Percentiles rank a stretch among this genome's conserved stretches.
These are phyloP conservation scores for Tipula vernalis DNA, from an alignment of 2,888 invertebrate species.

Conservation along the genomic window DNA sequence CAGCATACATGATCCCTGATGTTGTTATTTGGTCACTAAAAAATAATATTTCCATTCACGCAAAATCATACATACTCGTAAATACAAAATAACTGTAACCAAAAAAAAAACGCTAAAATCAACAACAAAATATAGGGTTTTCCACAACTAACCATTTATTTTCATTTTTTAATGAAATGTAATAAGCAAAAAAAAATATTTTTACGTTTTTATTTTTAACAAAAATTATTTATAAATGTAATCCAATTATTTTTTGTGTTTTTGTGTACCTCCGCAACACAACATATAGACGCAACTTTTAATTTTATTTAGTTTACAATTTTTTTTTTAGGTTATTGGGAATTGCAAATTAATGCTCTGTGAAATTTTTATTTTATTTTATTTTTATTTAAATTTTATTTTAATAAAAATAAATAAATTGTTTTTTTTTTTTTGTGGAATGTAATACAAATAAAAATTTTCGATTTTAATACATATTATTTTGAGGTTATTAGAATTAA, in stretches of 20 bases:
- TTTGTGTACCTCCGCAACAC: background rate
- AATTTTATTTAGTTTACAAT: background rate
- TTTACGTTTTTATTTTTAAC: background rate
- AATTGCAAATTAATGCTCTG: background rate
- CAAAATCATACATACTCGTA: background rate
- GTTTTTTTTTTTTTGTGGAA: background rate
- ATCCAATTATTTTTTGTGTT: background rate
- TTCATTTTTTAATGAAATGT: background rate
- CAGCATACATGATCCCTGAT: no score
- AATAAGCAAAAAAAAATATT: background rate
- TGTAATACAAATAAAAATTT: no score
- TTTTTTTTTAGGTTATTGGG: background rate
- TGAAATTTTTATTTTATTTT: background rate
- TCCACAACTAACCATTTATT: background rate
- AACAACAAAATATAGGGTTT: background rate
- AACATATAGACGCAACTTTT: background rate
- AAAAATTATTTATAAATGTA: background rate
- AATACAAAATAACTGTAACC: background rate
- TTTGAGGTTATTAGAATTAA: no score
- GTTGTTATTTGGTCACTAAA: no score
- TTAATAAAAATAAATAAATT: background rate
- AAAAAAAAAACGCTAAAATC: no score
- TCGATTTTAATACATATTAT: no score
- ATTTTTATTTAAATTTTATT: background rate
- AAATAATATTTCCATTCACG: background rate